Percentiles rank a stretch among this genome's conserved stretches.
Evolutionary conservation across 2,113 vertebrate genomes (phyloP).

Genomic region (Siphamia tubifer): DNA sequence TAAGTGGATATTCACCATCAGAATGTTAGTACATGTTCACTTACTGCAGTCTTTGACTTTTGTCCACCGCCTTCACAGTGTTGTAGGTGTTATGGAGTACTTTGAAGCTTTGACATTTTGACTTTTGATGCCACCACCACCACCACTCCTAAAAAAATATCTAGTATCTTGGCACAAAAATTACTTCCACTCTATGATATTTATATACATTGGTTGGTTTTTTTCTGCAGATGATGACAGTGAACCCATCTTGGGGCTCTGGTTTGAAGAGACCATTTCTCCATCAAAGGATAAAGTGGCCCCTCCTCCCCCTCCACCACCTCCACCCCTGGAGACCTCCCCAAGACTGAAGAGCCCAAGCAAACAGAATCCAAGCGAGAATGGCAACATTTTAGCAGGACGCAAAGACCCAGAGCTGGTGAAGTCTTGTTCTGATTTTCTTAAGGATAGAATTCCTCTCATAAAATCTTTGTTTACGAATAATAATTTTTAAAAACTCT

Average conservation of each 20-base stretch:
- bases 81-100: constrained; percentile 43
- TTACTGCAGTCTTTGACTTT: constrained; percentile 38
- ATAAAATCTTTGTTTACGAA: not conserved
- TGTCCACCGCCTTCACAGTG: constrained; percentile 50
- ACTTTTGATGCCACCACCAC: constrained; percentile 27
- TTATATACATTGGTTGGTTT: not conserved
- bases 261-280: constrained; percentile 99
- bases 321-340: constrained; percentile 91
- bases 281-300: constrained; percentile 96
- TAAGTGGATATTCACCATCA: constrained; percentile 46
- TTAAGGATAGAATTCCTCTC: not conserved
- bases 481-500: not conserved
- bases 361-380: constrained; percentile 90
- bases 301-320: constrained; percentile 89
- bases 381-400: constrained; percentile 96
- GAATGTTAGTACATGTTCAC: constrained; percentile 18
- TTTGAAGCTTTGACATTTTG: constrained; percentile 45
- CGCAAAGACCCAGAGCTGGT: constrained; percentile 98
- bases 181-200: not conserved
- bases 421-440: constrained; percentile 37
- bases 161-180: not conserved
- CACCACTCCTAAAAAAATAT: constrained; percentile 13
- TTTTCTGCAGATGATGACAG: constrained; percentile 91
- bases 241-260: constrained; percentile 97
- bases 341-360: constrained; percentile 94